Evolutionary conservation across 2,113 vertebrate genomes (phyloP), one percentile per base, ranked within the genome.

Genomic region (Corvus cornix): DNA sequence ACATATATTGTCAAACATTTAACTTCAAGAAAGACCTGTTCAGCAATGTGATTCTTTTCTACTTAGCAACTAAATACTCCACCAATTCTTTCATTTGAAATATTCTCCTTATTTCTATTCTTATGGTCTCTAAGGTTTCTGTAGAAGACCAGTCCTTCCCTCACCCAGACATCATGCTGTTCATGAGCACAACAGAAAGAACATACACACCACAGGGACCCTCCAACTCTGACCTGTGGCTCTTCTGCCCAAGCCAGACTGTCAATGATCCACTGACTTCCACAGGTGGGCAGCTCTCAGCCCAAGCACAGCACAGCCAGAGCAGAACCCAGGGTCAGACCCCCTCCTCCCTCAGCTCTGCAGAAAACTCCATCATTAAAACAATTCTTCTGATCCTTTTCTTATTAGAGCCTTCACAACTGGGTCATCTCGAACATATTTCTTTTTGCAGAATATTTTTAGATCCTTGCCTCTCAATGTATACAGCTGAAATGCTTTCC

Each of bases 141-240:
- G 16, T 23, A 72, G 41, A 59, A 44, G 22, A 87, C 23, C 39
- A 43, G 28, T 35, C 14, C 21, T 83, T 81, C 27, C 16, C 39
- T 37, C 79, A 70, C 7, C 62, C 62, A 64, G n/a, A 84, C 0
- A 4, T 9, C 0, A 0, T 6, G 18, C 35, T 30, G 12, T n/a
- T 83, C 39, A 31, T 15, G 26, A 79, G 27, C 48, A 60, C 24
- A 44, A 41, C 33, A 92, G 44, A 93, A 80, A 46, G 18, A 16
- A 37, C 22, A 27, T 5, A 35, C 6, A 16, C 28, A 33, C n/a
- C 53, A 49, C 7, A 3, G 44, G 41, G n/a, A 77, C 7, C 3
- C 30, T 28, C 37, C 53, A 44, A 12, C 55, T 83, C 66, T 39
- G 46, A 78, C 43, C 68, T 59, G 35, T n/a, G 63, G 44, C 16